phyloP scores from a whole-genome alignment of 2,888 invertebrate genomes.

The Sinelater perroti region DNA sequence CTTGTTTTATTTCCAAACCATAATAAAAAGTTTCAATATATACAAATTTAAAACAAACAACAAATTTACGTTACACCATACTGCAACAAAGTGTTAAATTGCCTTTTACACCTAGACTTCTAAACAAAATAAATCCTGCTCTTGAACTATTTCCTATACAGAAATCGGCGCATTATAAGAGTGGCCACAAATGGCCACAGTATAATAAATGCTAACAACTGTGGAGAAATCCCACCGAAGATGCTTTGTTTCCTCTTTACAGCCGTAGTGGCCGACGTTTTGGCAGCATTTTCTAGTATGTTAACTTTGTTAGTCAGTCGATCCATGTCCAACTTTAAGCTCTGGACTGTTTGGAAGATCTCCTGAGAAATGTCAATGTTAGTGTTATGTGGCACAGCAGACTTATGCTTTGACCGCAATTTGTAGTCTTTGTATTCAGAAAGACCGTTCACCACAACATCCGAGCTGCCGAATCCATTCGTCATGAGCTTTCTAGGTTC shows the following conservation, averaged over 20 bases:
- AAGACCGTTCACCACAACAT: conserved; percentile 45
- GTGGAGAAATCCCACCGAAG: conserved; percentile 52
- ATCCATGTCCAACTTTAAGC: conserved; percentile 62
- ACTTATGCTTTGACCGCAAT: conserved; percentile 49
- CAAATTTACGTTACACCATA: conserved; percentile 10
- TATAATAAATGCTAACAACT: conserved; percentile 67
- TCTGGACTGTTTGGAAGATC: conserved; percentile 61
- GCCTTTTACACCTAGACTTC: neutral
- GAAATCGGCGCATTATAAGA: conserved; percentile 54
- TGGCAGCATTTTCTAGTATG: conserved; percentile 55
- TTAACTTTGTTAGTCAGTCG: conserved; percentile 60
- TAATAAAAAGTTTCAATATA: conserved; percentile 50
- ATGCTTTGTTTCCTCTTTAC: conserved; percentile 40
- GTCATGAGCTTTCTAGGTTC: conserved; percentile 50
- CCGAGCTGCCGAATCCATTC: conserved; percentile 45
- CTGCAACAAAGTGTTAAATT: neutral
- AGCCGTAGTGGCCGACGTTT: conserved; percentile 26
- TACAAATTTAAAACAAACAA: conserved; percentile 46
- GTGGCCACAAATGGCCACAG: conserved; percentile 74
- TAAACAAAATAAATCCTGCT: neutral
- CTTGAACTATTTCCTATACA: conserved; percentile 36
- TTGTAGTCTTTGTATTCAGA: conserved; percentile 46
- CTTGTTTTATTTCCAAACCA: conserved; percentile 51
- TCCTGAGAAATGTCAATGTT: conserved; percentile 62
- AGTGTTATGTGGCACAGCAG: conserved; percentile 25